Evolutionary conservation across 2,113 vertebrate genomes (phyloP), one percentile per base, ranked within the genome.

Genomic region (Lepidiolamprologus cunningtoni): DNA sequence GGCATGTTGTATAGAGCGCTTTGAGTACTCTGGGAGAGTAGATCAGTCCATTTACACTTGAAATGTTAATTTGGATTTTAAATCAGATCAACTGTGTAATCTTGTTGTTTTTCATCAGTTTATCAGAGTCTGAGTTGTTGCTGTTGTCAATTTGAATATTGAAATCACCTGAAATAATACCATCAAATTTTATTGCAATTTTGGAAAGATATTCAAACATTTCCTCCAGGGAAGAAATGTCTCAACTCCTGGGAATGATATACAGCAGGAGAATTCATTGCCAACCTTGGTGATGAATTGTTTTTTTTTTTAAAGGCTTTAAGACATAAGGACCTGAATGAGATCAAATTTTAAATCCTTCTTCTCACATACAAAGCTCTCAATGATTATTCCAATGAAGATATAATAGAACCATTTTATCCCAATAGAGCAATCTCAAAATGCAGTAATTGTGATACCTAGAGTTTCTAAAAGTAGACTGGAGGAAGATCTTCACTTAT

Each of bases 11-110:
- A 28, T 57, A 57, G 23, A 16, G 54, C 0, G 7, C 2, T 16
- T 57, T 28, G 54, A 28, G 54, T 57, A 5, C 23, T 57, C 23
- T 14, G 13, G 23, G 23, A 28, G 13, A 57, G 23, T 28, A 28
- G 23, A 16, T 57, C 54, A 28, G 54, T 57, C 54, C 54, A 57
- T 57, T 57, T 5, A 57, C 55, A 31, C 55, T 58, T 58, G 55
- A 0, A 58, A 31, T 31, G 55, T 58, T 31, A 9, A 58, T 0
- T 58, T 58, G 8, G 26, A 58, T 31, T 58, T 58, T 9, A 31
- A 58, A 58, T 58, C 26, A 58, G 57, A 61, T 61, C 57, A 61
- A 9, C 57, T 61, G 26, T 61, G 57, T 58, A 58, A 61, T 61
- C 57, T 61, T 31, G 26, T 9, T 61, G 3, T 61, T 61, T 61